Base-by-base conservation (phyloP, 2,888 invertebrate genomes). In the Willowsia nigromaculata region DNA sequence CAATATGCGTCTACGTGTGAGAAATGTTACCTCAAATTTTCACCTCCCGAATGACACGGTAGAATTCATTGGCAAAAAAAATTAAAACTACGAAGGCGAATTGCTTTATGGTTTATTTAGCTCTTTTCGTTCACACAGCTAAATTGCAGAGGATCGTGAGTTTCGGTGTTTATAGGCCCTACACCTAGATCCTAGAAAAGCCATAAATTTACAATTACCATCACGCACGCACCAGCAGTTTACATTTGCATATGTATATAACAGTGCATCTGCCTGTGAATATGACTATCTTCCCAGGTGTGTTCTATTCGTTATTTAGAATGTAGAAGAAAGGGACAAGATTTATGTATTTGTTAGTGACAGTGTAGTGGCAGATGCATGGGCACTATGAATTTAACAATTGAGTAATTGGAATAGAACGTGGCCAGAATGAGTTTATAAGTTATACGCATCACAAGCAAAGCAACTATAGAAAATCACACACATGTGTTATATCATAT, bases 161-260 rank as follows among this genome's bases (percentile, higher is more conserved):
- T 9, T 43, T 9, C 43, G 9, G 43, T 13, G 43, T 43, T 43
- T 43, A 43, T 43, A 13, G 43, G 43, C 11, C 43, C 43, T 43
- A 9, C 43, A 13, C 9, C 5, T 43, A 9, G 43, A 43, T 1
- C 1, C 43, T 13, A 43, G 50, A 5, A 50, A 43, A 40, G 22
- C 43, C 25, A 71, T 71, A 71, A 71, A 71, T 71, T 71, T 43
- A 71, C 71, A 15, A 71, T 71, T 71, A 43, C 25, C 13, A 43
- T 71, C 71, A 71, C 71, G 71, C 71, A 71, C 71, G 71, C 71
- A 71, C 71, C 22, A 71, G 22, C 13, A 7, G 43, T 71, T 40
- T 43, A 18, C 43, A 37, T 68, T 68, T 68, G 68, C 68, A 37
- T 33, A 6, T 53, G 53, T 11, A 59, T 27, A 18, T 59, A 25